Conservation (phyloP, 2,888 invertebrate genomes). For the Drepanosiphum platanoidis region DNA sequence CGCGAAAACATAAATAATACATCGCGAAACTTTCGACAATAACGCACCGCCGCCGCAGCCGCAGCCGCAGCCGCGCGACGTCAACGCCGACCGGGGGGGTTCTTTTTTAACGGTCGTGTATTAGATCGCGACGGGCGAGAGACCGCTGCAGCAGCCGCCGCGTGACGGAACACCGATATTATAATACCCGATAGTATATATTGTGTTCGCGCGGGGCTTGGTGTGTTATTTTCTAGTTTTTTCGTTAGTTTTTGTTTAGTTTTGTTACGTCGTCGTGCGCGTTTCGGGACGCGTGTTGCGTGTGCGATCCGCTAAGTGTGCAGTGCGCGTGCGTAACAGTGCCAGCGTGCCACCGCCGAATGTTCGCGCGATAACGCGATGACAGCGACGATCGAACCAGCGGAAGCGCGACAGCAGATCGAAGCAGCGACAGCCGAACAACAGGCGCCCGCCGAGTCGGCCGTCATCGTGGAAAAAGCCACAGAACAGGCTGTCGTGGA, state of each 20-base stretch:
- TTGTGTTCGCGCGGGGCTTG: too few relatives aligned
- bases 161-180: neutral
- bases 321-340: neutral
- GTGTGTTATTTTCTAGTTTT: too few relatives aligned
- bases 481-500: neutral
- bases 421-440: neutral
- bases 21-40: neutral
- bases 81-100: neutral
- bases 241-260: too few relatives aligned
- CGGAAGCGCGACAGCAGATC: constrained; percentile 28
- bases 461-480: neutral
- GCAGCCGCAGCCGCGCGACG: neutral
- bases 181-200: neutral
- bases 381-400: constrained; percentile 45
- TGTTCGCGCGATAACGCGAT: constrained; percentile 9
- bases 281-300: neutral
- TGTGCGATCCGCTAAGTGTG: constrained; percentile 34
- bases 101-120: too few relatives aligned
- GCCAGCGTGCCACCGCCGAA: too few relatives aligned
- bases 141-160: too few relatives aligned
- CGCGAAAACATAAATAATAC: neutral
- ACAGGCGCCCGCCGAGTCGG: neutral
- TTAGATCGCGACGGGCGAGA: constrained; percentile 9
- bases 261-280: neutral
- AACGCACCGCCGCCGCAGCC: neutral